Percentiles rank a stretch among this genome's conserved stretches.
phyloP scores from a whole-genome alignment of 2,888 invertebrate genomes.

The Shargacucullia verbasci region DNA sequence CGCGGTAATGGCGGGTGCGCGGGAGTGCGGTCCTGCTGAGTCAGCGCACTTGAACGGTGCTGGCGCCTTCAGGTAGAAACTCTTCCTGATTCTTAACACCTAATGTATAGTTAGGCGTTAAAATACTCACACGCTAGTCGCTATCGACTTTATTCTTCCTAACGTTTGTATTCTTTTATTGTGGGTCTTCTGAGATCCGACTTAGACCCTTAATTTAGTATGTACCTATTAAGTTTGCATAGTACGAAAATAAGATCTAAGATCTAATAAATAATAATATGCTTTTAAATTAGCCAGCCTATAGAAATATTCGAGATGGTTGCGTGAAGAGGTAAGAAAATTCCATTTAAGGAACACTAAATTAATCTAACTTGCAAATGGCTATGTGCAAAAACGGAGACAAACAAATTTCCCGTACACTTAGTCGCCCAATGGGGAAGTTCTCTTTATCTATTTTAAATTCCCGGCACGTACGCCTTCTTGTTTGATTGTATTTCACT shows the following conservation, averaged over 20 bases:
- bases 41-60: conserved; percentile 81
- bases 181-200: conserved; percentile 6
- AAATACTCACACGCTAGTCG: conserved; percentile 47
- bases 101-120: conserved; percentile 52
- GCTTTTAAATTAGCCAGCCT: neutral
- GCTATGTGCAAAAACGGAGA: conserved; percentile 60
- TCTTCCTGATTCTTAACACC: conserved; percentile 61
- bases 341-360: conserved; percentile 47
- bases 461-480: conserved; percentile 76
- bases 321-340: conserved; percentile 14
- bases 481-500: conserved; percentile 86
- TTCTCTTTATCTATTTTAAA: conserved; percentile 70
- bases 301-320: conserved; percentile 7
- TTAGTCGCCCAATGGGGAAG: conserved; percentile 63
- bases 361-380: conserved; percentile 60
- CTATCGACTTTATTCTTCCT: conserved; percentile 39
- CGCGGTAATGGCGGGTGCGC: conserved; percentile 74
- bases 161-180: conserved; percentile 40
- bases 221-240: neutral
- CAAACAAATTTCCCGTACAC: conserved; percentile 67
- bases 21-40: conserved; percentile 80
- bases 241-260: neutral
- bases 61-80: conserved; percentile 74
- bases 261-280: neutral
- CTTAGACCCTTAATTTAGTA: conserved; percentile 6